Evolutionary conservation across 2,888 invertebrate species (phyloP).

Genomic region (Periphyllus acericola): DNA sequence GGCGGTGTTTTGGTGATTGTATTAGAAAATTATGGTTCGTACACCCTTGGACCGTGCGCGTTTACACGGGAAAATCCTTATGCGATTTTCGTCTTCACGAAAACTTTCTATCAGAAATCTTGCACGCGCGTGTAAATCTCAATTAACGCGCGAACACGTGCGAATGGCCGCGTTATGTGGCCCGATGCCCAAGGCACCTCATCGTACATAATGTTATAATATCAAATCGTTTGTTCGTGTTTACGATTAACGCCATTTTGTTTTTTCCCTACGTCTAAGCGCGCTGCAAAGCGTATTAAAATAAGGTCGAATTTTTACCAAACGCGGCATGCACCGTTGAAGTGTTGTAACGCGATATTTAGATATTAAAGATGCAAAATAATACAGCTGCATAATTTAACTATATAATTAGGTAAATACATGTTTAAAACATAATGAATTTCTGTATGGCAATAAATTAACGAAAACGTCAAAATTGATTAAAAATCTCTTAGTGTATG

Average conservation of each 20-base stretch:
- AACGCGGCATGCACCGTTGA: background rate
- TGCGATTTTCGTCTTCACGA: background rate
- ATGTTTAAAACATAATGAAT: slow-evolving; percentile 6
- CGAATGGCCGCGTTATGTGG: slow-evolving; percentile 39
- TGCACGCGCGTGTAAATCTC: background rate
- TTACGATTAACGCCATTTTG: slow-evolving; percentile 55
- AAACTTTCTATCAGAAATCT: background rate
- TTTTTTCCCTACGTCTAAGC: slow-evolving; percentile 11
- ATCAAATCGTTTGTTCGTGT: slow-evolving; percentile 42
- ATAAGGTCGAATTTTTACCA: background rate
- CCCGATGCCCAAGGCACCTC: background rate
- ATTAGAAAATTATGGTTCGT: too few species aligned
- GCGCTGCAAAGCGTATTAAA: background rate
- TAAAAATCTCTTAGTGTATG: slow-evolving; percentile 1
- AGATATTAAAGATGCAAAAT: slow-evolving; percentile 22
- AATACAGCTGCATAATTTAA: background rate
- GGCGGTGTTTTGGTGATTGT: too few species aligned
- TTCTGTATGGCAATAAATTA: slow-evolving; percentile 2
- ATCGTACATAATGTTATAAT: background rate
- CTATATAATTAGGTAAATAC: background rate
- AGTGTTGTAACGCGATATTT: background rate
- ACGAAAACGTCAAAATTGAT: slow-evolving; percentile 19
- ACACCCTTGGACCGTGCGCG: background rate
- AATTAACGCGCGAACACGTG: slow-evolving; percentile 51
- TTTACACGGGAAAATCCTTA: background rate